Evolutionary conservation across 2,113 vertebrate genomes (phyloP).

Genomic region (Daubentonia madagascariensis): DNA sequence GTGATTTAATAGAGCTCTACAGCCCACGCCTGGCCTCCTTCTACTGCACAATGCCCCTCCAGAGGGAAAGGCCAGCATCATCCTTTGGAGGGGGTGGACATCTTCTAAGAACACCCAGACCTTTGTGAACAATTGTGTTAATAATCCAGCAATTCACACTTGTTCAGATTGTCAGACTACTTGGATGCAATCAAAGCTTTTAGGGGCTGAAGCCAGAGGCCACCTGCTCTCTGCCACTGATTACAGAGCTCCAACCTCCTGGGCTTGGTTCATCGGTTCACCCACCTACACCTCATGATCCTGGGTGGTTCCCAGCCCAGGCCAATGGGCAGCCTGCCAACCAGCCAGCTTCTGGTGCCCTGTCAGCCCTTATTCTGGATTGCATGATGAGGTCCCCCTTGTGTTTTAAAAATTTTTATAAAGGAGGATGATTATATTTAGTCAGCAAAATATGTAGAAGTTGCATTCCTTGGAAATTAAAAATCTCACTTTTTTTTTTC

Average conservation of each 20-base stretch:
- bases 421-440: not conserved
- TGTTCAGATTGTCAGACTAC: not conserved
- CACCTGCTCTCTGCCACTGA: not conserved
- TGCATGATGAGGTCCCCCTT: not conserved
- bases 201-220: no score
- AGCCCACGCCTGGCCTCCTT: not conserved
- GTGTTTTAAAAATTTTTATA: not conserved
- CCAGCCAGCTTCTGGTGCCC: not conserved
- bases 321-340: accelerated
- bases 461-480: not conserved
- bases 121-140: not conserved
- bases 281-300: not conserved
- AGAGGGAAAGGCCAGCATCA: not conserved
- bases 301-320: no score
- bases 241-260: no score
- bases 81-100: not conserved
- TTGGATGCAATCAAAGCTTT: not conserved
- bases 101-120: not conserved
- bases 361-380: not conserved
- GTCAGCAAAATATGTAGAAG: not conserved
- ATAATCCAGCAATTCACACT: not conserved
- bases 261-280: not conserved
- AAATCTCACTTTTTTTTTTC: not conserved
- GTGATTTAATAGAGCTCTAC: not conserved
- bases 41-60: accelerated